phyloP scores from a whole-genome alignment of 1,140 invertebrate genomes.

The Drosophila bocki region DNA sequence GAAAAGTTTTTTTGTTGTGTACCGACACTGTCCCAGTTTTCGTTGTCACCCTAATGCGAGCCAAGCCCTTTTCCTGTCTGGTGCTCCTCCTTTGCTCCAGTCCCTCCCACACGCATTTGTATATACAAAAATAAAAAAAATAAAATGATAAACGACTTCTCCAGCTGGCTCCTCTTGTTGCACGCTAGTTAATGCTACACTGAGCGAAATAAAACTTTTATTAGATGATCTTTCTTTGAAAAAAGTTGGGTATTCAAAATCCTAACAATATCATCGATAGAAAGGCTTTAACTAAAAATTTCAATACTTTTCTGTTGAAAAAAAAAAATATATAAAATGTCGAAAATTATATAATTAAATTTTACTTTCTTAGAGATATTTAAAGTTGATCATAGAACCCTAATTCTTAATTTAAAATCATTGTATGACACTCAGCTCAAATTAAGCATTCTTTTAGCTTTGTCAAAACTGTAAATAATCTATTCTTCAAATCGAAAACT shows the following conservation, averaged over 20 bases:
- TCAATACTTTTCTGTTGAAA: background rate
- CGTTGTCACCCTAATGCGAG: conserved; percentile 61
- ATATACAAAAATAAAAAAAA: conserved; percentile 58
- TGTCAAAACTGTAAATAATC: background rate
- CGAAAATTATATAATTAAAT: background rate
- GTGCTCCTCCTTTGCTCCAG: conserved; percentile 24
- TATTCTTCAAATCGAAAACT: background rate
- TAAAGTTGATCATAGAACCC: too few species aligned
- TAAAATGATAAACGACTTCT: conserved; percentile 69
- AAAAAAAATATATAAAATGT: too few species aligned
- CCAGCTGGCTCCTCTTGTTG: conserved; percentile 50
- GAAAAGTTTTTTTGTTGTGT: conserved; percentile 49
- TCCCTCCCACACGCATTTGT: conserved; percentile 61
- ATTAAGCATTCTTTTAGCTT: background rate
- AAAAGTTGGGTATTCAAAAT: background rate
- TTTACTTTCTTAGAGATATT: background rate
- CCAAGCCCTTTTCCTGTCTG: conserved; percentile 73
- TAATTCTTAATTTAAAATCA: too few species aligned
- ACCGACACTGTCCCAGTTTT: conserved; percentile 62
- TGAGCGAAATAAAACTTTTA: background rate
- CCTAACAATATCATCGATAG: background rate
- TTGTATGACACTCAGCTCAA: too few species aligned
- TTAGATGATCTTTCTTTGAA: too few species aligned
- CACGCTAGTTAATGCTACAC: conserved; percentile 62
- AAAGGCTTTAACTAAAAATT: background rate